These are phyloP conservation scores for Smutsia temminckii DNA, from an alignment of 2,797 vertebrate species.

Conservation along the genomic window DNA sequence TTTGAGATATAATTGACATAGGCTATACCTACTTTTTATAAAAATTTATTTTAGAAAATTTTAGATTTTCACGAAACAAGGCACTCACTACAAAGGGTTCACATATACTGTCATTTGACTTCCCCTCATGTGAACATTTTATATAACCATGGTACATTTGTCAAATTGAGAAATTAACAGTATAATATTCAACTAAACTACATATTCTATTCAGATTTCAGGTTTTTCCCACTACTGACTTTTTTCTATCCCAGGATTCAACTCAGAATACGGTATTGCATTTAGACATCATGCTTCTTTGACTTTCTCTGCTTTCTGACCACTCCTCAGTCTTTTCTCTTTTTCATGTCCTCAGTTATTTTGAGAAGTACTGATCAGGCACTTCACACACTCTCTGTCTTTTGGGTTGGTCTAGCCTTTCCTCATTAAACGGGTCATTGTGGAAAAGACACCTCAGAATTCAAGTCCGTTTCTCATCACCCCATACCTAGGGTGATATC, in stretches of 20 bases:
- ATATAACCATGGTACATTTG: background rate
- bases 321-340: background rate
- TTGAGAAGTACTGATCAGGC: background rate
- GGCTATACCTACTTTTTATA: background rate
- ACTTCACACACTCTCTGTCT: background rate
- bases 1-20: background rate
- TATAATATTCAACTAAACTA: background rate
- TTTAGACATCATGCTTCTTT: background rate
- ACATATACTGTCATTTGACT: background rate
- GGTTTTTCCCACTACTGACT: background rate
- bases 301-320: background rate
- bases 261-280: background rate
- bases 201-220: background rate
- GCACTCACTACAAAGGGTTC: background rate
- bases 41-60: background rate
- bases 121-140: background rate
- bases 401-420: background rate
- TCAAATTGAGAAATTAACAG: background rate
- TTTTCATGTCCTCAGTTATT: background rate
- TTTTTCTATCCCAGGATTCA: background rate
- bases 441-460: background rate
- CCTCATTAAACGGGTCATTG: background rate
- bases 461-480: background rate
- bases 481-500: background rate
- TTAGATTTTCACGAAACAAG: background rate